These are phyloP conservation scores for Ceyx margarethae DNA, from an alignment of 2,113 vertebrate genomes.

Conservation along the genomic window DNA sequence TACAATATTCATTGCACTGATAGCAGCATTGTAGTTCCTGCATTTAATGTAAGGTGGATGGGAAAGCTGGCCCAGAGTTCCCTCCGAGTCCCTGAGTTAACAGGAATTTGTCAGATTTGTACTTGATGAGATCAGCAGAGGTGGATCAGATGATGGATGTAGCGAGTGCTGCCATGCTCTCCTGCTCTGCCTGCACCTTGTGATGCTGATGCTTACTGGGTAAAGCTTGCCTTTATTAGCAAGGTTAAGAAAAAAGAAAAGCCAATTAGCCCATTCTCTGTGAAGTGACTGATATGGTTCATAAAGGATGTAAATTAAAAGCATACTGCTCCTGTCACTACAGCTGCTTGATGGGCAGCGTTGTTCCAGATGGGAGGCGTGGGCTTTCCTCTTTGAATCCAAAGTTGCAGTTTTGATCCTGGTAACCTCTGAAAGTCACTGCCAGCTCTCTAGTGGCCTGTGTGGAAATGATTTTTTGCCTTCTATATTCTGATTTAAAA, in stretches of 20 bases:
- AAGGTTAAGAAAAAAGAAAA: not conserved
- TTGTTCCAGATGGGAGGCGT: accelerated
- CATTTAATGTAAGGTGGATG: not conserved
- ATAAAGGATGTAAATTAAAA: not conserved
- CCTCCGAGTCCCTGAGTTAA: not conserved
- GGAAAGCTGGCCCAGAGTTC: not conserved
- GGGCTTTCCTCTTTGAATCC: not conserved
- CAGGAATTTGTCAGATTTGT: not conserved
- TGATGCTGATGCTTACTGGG: not conserved
- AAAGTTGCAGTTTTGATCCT: not conserved
- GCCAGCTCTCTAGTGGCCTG: not conserved
- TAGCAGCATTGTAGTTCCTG: not conserved
- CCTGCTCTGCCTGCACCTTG: not conserved
- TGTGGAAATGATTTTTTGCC: not conserved
- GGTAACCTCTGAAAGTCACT: not conserved
- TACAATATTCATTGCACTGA: not conserved
- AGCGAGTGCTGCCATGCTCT: not conserved
- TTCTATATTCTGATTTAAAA: not conserved
- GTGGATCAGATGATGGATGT: not conserved
- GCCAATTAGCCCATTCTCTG: not conserved
- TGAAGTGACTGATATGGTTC: not conserved
- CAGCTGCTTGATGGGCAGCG: not conserved
- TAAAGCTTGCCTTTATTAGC: not conserved
- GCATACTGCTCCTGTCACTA: not conserved
- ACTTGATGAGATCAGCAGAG: not conserved